A percentile compares a stretch with the other conserved stretches of the same genome.
These are phyloP conservation scores for Tachina fera DNA, from an alignment of 2,888 invertebrate genomes.

Conservation along the genomic window DNA sequence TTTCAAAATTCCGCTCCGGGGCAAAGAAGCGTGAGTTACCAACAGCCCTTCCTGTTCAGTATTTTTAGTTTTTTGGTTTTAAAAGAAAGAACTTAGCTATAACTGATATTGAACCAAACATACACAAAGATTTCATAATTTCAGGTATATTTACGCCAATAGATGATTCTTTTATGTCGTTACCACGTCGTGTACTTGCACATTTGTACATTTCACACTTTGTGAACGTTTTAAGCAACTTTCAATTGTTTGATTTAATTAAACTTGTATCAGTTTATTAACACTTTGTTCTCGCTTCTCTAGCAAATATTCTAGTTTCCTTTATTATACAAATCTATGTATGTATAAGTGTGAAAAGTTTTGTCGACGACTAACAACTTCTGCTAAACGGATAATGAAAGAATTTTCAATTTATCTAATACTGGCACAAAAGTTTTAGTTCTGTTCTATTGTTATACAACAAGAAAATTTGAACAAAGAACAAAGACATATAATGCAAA, in stretches of 20 bases:
- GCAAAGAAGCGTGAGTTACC: too few species aligned
- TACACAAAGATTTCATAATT: too few species aligned
- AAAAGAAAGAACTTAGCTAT: too few species aligned
- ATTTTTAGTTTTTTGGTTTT: too few species aligned
- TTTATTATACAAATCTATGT: neutral
- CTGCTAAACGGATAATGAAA: neutral
- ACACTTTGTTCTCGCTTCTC: neutral
- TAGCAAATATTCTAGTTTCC: neutral
- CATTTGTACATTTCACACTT: neutral
- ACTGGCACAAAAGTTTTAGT: neutral
- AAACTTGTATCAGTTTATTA: conserved; percentile 37
- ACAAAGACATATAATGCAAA: neutral
- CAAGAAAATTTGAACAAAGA: neutral
- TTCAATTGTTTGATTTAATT: conserved; percentile 52
- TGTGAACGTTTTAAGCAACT: neutral
- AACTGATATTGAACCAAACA: too few species aligned
- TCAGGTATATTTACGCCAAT: too few species aligned
- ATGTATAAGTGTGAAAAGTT: too few species aligned
- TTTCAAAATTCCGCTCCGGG: too few species aligned
- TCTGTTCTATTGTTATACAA: neutral
- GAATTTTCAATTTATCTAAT: neutral
- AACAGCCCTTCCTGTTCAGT: too few species aligned
- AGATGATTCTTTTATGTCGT: neutral
- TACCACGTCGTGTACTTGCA: too few species aligned
- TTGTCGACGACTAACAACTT: neutral